Base-by-base conservation (phyloP, 2,888 invertebrate genomes). In the Diaperis boleti region DNA sequence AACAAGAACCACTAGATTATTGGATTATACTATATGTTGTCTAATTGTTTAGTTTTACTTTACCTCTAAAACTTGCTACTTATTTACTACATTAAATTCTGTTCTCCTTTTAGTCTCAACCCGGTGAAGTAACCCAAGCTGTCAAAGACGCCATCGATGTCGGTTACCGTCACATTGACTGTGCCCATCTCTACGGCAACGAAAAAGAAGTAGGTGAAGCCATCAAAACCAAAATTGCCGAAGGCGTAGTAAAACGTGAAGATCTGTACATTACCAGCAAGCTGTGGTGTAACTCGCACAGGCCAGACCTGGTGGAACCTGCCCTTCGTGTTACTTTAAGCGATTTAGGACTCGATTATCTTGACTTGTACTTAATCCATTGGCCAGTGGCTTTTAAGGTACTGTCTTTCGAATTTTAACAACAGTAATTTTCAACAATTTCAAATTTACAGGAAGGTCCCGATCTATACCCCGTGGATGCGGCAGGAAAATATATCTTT, bases 351-450 rank as follows among this genome's bases (percentile, higher is more conserved):
- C 73, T 94, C 0, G 82, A 88, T 0, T 95, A 96, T 74, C 72
- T 96, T 47, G 95, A 96, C 80, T 83, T 95, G 31, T 96, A 94
- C 76, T 84, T 96, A 6, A 92, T 96, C 33, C 96, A 96, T 79
- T 96, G 95, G 95, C 96, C 96, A 0, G 87, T 92, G 76, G 93
- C 87, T 0, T 94, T 90, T 74, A 88, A 90, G 84, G 92, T 89
- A 70, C 26, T 2, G 20, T 20, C n/a, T 26, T 26, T 3, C 26
- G 1, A 26, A 8, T 49, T 11, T 49, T 55, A 6, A 11, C n/a
- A 6, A n/a, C 22, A 18, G n/a, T 44, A 8, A 7, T 11, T 2
- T 18, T n/a, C n/a, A n/a, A n/a, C n/a, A 33, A n/a, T 33, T 33
- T 4, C 4, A 45, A 45, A 8, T 3, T 49, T 49, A 6, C 8